Base-by-base conservation (phyloP, 2,113 vertebrate genomes). In the Carollia perspicillata region DNA sequence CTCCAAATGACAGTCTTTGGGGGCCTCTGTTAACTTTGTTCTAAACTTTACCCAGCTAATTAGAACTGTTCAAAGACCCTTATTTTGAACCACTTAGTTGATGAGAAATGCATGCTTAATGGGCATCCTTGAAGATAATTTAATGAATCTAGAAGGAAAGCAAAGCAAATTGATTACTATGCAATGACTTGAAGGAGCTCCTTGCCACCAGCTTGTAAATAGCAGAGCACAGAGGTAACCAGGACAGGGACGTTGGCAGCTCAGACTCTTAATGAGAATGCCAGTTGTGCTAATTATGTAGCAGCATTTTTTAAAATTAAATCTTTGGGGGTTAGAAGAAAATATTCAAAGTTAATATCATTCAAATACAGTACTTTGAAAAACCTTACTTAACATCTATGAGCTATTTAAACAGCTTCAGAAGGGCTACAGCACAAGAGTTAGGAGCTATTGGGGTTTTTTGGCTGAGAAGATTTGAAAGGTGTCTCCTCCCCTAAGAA, bases 51-150 rank as follows among this genome's bases (percentile, higher is more conserved):
- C 93, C 97, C 96, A 98, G 96, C 97, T 98, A 98, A 98, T 98
- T 98, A 98, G 97, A 98, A 97, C 72, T 94, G 79, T 98, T 98
- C 95, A 95, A 98, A 98, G 98, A 86, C 96, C 96, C 95, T 98
- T 95, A 98, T 98, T 98, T 97, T 98, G 97, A 98, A 98, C 95
- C 93, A 98, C 97, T 98, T 98, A 98, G 98, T 97, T 98, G 98
- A 98, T 98, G 98, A 98, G 98, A 95, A 98, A 98, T 97, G 97
- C 98, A 97, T 93, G 9, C 94, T 97, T 98, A 98, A 98, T 98
- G 89, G 97, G 95, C 97, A 97, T 97, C 95, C 96, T 98, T 58
- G 65, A 97, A 98, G 98, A 98, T 95, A 98, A 95, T 98, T 98
- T 98, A 98, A 98, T 98, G 97, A 98, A 98, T 98, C 97, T 97